Evolutionary conservation across 1,140 invertebrate genomes (phyloP).

Genomic region (Lethrus apterus): DNA sequence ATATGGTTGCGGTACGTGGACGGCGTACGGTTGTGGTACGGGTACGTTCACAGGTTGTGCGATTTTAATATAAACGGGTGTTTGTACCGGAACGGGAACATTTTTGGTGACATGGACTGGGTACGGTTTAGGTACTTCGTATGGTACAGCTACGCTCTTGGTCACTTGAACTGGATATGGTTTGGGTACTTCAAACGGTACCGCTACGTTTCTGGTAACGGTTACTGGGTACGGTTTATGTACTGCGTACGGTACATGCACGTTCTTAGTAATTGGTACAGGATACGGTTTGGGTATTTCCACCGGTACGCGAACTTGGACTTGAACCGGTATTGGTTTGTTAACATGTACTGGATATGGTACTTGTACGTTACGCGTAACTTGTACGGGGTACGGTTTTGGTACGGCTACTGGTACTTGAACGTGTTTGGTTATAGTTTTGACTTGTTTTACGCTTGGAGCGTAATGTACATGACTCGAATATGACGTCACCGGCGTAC

Average conservation of each 20-base stretch:
- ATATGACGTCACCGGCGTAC: slow-evolving; percentile 2
- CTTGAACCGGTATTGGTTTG: slow-evolving; percentile 5
- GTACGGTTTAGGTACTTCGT: slow-evolving; percentile 24
- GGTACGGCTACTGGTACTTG: slow-evolving; percentile 33
- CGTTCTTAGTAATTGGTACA: slow-evolving; percentile 19
- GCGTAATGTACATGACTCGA: not conserved
- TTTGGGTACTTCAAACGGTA: slow-evolving; percentile 23
- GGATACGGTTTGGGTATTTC: slow-evolving; percentile 8
- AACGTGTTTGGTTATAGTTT: slow-evolving; percentile 26
- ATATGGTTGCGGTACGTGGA: slow-evolving; percentile 18
- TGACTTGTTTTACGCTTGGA: slow-evolving; percentile 13
- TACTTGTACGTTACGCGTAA: slow-evolving; percentile 29
- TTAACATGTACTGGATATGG: slow-evolving; percentile 22
- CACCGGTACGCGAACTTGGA: slow-evolving; percentile 5
- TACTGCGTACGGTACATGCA: slow-evolving; percentile 21
- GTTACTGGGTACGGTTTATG: slow-evolving; percentile 3
- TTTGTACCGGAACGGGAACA: slow-evolving; percentile 29
- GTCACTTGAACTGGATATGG: slow-evolving; percentile 26
- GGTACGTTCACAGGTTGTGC: slow-evolving; percentile 20
- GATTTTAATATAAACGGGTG: slow-evolving; percentile 26
- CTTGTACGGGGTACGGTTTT: slow-evolving; percentile 38
- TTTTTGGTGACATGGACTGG: slow-evolving; percentile 26
- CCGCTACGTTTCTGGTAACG: slow-evolving; percentile 8
- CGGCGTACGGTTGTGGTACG: slow-evolving; percentile 22
- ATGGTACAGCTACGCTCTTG: slow-evolving; percentile 15